Evolutionary conservation across 2,113 vertebrate species (phyloP).

Genomic region (Sapayoa aenigma): DNA sequence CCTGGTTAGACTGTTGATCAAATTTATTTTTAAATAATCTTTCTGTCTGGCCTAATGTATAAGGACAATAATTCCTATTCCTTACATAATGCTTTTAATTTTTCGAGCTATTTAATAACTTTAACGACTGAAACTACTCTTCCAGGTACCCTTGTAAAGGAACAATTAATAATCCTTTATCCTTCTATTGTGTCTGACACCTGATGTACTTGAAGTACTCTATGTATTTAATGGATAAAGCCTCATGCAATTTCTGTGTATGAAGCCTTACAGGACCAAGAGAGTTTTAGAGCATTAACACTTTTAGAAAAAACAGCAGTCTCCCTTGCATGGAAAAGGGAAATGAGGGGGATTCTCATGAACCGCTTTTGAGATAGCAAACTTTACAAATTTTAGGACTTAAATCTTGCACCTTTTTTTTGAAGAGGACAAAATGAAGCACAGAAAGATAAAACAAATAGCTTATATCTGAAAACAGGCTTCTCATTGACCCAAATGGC

Average conservation of each 20-base stretch:
- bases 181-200: not conserved
- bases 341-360: not conserved
- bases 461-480: not conserved
- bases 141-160: not conserved
- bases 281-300: not conserved
- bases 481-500: not conserved
- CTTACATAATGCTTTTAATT: not conserved
- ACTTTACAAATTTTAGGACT: not conserved
- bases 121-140: not conserved
- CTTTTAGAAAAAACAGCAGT: not conserved
- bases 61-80: not conserved
- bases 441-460: not conserved
- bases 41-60: not conserved
- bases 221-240: not conserved
- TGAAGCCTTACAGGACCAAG: not conserved
- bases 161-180: not conserved
- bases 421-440: not conserved
- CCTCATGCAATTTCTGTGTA: not conserved
- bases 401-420: not conserved
- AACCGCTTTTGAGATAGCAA: not conserved
- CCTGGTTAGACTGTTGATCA: not conserved
- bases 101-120: not conserved
- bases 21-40: not conserved
- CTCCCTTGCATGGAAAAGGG: not conserved
- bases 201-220: not conserved